Evolutionary conservation across 1,140 invertebrate species (phyloP).

Genomic region (Probaryconus sp.): DNA sequence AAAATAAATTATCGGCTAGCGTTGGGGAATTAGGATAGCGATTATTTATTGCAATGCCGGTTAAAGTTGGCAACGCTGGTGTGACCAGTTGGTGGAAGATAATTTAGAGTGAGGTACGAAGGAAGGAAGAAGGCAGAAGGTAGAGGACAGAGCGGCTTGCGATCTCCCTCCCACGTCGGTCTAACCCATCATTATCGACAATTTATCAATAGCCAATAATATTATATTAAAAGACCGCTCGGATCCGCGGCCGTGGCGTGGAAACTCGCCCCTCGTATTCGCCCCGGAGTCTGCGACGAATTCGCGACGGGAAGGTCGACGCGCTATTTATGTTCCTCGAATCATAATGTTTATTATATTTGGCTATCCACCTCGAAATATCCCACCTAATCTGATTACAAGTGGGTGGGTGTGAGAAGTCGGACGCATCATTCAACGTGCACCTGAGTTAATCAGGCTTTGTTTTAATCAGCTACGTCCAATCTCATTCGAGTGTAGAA

Average conservation of each 20-base stretch:
- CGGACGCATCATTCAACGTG: slow-evolving; percentile 51
- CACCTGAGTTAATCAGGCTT: slow-evolving; percentile 60
- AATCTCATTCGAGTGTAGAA: slow-evolving; percentile 44
- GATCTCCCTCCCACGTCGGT: slow-evolving; percentile 53
- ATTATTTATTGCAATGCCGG: slow-evolving; percentile 15
- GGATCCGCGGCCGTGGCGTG: slow-evolving; percentile 64
- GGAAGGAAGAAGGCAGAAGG: slow-evolving; percentile 25
- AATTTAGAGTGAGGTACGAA: slow-evolving; percentile 36
- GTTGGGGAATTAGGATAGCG: neutral
- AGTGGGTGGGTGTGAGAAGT: slow-evolving; percentile 71
- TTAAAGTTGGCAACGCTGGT: slow-evolving; percentile 52
- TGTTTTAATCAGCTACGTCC: slow-evolving; percentile 36
- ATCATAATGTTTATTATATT: slow-evolving; percentile 74
- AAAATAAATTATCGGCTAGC: neutral
- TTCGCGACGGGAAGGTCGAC: slow-evolving; percentile 54
- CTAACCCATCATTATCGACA: slow-evolving; percentile 79
- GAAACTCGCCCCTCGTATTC: slow-evolving; percentile 59
- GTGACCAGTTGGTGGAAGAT: slow-evolving; percentile 16
- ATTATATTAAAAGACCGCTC: slow-evolving; percentile 78
- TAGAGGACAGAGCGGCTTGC: slow-evolving; percentile 28
- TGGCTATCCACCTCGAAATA: slow-evolving; percentile 46
- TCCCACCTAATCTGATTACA: slow-evolving; percentile 70
- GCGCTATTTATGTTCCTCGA: slow-evolving; percentile 72
- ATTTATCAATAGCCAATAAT: slow-evolving; percentile 80
- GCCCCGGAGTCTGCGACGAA: slow-evolving; percentile 61